A percentile compares a stretch with the other conserved stretches of the same genome.
Conservation (phyloP, 2,888 invertebrate species). For the Priapulus caudatus region DNA sequence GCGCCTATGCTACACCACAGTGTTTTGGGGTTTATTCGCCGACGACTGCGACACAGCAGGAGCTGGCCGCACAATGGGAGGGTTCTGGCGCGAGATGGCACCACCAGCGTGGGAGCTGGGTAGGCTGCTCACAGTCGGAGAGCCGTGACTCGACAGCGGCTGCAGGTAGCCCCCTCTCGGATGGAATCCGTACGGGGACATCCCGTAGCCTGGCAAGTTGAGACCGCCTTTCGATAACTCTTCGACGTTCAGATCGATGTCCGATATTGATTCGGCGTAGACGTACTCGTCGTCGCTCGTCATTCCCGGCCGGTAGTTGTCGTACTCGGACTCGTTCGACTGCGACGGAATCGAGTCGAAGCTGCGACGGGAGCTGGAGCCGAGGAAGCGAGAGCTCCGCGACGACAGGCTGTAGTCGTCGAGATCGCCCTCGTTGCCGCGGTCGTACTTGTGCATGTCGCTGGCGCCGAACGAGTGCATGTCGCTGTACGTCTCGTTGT, state of each 20-base stretch:
- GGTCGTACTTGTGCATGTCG: slow-evolving; percentile 24
- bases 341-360: slow-evolving; percentile 62
- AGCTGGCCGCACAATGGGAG: not conserved
- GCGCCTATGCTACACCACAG: too few species aligned
- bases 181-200: not conserved
- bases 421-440: slow-evolving; percentile 44
- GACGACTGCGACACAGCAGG: not conserved
- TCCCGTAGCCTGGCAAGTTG: slow-evolving; percentile 25
- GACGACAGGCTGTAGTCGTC: slow-evolving; percentile 67
- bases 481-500: slow-evolving; percentile 57
- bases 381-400: slow-evolving; percentile 64
- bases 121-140: not conserved
- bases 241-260: slow-evolving; percentile 37
- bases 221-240: slow-evolving; percentile 27
- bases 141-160: not conserved
- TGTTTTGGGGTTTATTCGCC: too few species aligned
- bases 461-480: slow-evolving; percentile 47
- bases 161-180: too few species aligned
- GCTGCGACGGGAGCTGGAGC: slow-evolving; percentile 56
- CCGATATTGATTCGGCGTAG: slow-evolving; percentile 35
- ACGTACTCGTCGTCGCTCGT: slow-evolving; percentile 40
- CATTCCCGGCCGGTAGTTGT: slow-evolving; percentile 48
- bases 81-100: not conserved
- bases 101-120: too few species aligned
- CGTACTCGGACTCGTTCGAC: slow-evolving; percentile 64